A percentile compares a stretch with the other conserved stretches of the same genome.
Conservation (phyloP, 2,797 vertebrate species). For the Myotis findleyi region DNA sequence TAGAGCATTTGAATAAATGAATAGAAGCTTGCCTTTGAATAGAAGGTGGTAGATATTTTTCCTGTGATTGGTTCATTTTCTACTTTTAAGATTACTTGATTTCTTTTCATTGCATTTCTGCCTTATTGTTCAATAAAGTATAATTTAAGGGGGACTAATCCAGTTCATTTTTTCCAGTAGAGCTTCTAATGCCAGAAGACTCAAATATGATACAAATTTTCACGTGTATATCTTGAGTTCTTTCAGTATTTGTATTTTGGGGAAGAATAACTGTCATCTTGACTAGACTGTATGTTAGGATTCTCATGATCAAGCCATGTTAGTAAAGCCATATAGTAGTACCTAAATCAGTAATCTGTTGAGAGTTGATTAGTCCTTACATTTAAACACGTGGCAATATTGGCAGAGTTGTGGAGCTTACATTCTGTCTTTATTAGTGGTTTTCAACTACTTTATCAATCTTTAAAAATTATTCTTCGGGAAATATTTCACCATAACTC, state of each 20-base stretch:
- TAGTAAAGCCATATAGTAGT: background rate
- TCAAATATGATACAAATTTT: background rate
- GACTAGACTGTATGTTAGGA: background rate
- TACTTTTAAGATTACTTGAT: background rate
- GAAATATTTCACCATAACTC: background rate
- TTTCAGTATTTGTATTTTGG: slow-evolving; percentile 23
- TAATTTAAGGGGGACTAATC: background rate
- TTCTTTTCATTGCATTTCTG: background rate
- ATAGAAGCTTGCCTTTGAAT: slow-evolving; percentile 20
- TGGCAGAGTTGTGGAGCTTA: background rate
- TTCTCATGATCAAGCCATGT: background rate
- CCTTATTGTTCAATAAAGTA: background rate
- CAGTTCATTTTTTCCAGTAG: background rate
- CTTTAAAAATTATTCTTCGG: background rate
- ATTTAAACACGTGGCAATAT: background rate
- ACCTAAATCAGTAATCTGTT: background rate
- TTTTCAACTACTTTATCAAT: background rate
- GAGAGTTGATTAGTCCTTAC: background rate
- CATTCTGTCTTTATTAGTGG: background rate
- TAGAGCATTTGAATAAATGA: background rate
- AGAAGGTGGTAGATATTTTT: background rate
- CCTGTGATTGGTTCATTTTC: background rate
- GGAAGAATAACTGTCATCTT: background rate
- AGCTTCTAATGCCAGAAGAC: background rate
- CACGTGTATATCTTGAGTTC: background rate